Conservation (phyloP, 2,113 vertebrate species). For the Actenoides lindsayi region DNA sequence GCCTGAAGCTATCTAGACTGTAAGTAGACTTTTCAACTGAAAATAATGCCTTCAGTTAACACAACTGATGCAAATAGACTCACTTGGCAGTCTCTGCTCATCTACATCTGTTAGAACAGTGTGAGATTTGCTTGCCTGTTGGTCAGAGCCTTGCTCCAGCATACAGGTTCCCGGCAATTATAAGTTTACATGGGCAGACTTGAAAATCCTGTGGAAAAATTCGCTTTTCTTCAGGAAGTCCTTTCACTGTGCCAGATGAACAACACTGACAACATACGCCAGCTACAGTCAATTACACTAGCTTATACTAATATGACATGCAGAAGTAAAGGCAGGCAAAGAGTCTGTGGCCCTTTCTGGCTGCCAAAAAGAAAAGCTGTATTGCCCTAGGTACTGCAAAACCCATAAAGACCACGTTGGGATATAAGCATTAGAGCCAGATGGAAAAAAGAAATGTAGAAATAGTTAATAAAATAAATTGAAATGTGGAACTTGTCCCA, state of each 20-base stretch:
- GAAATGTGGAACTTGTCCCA: slow-evolving; percentile 1
- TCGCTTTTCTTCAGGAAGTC: slow-evolving; percentile 56
- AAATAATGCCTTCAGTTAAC: slow-evolving; percentile 41
- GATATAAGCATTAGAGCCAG: not conserved
- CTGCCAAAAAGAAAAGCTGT: slow-evolving; percentile 50
- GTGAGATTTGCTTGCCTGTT: slow-evolving; percentile 62
- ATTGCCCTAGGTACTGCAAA: slow-evolving; percentile 27
- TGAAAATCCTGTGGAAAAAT: slow-evolving; percentile 49
- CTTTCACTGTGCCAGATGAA: slow-evolving; percentile 39
- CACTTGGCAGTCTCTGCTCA: slow-evolving; percentile 49
- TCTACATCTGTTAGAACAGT: slow-evolving; percentile 68
- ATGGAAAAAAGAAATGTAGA: slow-evolving; percentile 17
- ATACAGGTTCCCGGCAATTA: slow-evolving; percentile 60
- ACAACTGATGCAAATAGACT: slow-evolving; percentile 36
- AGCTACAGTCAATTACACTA: slow-evolving; percentile 63
- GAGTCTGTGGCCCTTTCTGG: not conserved
- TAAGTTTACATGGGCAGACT: slow-evolving; percentile 63
- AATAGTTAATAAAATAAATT: slow-evolving; percentile 23
- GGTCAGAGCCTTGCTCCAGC: slow-evolving; percentile 55
- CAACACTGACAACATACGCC: slow-evolving; percentile 61
- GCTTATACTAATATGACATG: slow-evolving; percentile 52
- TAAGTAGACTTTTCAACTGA: slow-evolving; percentile 44
- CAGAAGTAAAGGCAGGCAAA: slow-evolving; percentile 25
- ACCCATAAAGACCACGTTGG: not conserved
- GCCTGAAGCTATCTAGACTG: not conserved